Evolutionary conservation across 2,113 vertebrate species (phyloP).

Genomic region (Neolamprologus fasciatus): DNA sequence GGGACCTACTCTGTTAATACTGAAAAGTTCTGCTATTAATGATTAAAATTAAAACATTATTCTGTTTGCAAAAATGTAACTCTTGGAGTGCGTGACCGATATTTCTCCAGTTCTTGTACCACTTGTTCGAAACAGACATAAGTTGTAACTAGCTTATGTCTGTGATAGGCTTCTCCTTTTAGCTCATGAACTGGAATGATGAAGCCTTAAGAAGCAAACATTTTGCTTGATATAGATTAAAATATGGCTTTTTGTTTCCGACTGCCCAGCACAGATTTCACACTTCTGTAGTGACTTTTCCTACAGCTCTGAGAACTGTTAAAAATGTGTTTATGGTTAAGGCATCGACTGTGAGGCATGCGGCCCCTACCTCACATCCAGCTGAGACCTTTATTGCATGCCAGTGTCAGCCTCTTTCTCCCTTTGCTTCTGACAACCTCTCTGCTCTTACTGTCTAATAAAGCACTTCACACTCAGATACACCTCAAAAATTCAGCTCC

Average conservation of each 20-base stretch:
- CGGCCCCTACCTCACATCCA: not conserved
- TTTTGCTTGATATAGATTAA: not conserved
- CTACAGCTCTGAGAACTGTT: not conserved
- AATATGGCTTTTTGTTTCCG: not conserved
- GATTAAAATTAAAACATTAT: not conserved
- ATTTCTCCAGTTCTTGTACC: not conserved
- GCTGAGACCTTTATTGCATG: not conserved
- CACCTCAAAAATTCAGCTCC: not conserved
- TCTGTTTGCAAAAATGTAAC: not conserved
- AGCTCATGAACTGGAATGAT: not conserved
- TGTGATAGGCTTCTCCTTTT: not conserved
- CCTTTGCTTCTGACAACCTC: not conserved
- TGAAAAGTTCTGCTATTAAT: not conserved
- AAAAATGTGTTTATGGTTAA: not conserved
- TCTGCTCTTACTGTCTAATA: not conserved
- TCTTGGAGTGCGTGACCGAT: too few species aligned
- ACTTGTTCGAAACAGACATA: not conserved
- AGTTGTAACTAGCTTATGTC: not conserved
- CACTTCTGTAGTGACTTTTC: not conserved
- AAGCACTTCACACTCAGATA: not conserved
- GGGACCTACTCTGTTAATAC: not conserved
- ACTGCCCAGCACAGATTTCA: not conserved
- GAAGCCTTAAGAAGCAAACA: not conserved
- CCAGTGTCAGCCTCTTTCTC: not conserved
- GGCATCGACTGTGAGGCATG: not conserved